Conservation (phyloP, 2,888 invertebrate genomes). For the Arge pagana region DNA sequence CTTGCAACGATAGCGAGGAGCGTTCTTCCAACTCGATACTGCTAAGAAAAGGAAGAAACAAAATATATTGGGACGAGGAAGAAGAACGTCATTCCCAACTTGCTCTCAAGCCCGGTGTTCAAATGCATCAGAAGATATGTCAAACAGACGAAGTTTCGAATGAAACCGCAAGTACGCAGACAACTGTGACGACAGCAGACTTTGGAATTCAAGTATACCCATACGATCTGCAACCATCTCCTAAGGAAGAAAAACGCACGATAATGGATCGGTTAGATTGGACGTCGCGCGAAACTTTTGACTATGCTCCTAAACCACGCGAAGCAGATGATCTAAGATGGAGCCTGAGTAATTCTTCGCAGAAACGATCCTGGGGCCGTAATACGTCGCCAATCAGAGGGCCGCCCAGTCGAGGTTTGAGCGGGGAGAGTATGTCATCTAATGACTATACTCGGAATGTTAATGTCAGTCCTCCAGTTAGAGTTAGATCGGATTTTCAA, state of each 20-base stretch:
- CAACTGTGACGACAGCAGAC: slow-evolving; percentile 33
- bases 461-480: slow-evolving; percentile 36
- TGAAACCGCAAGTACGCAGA: slow-evolving; percentile 33
- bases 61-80: slow-evolving; percentile 48
- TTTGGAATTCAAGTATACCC: slow-evolving; percentile 37
- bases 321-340: slow-evolving; percentile 50
- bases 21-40: slow-evolving; percentile 49
- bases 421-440: slow-evolving; percentile 25
- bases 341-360: slow-evolving; percentile 47
- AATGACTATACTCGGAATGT: slow-evolving; percentile 35
- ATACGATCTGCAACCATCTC: slow-evolving; percentile 29
- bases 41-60: slow-evolving; percentile 43
- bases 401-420: slow-evolving; percentile 34
- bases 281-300: slow-evolving; percentile 47
- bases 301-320: slow-evolving; percentile 39
- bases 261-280: slow-evolving; percentile 52
- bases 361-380: slow-evolving; percentile 40
- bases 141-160: slow-evolving; percentile 48
- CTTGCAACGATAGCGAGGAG: slow-evolving; percentile 29
- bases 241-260: slow-evolving; percentile 45
- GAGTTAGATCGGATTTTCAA: slow-evolving; percentile 34
- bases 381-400: slow-evolving; percentile 34
- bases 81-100: slow-evolving; percentile 28
- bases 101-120: slow-evolving; percentile 14
- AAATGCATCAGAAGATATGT: slow-evolving; percentile 51